These are phyloP conservation scores for Cenopis cana DNA, from an alignment of 2,888 invertebrate genomes.

Conservation along the genomic window DNA sequence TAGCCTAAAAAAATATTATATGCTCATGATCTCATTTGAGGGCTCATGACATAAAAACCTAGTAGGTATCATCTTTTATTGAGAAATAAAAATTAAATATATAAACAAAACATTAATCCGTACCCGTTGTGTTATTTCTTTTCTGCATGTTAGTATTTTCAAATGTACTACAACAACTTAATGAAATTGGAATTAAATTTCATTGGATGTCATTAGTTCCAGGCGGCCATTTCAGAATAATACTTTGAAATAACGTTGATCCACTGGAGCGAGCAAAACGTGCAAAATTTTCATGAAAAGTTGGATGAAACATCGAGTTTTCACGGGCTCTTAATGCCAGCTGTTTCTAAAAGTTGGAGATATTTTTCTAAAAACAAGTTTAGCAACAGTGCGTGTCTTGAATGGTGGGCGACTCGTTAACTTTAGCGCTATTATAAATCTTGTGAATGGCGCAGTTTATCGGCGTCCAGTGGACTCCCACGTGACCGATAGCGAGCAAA, in stretches of 20 bases:
- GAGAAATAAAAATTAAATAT: too few species aligned
- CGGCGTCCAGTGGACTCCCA: conserved; percentile 63
- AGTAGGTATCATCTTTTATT: too few species aligned
- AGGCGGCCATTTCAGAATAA: conserved; percentile 26
- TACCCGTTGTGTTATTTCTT: not conserved
- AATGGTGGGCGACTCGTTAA: conserved; percentile 75
- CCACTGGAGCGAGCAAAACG: conserved; percentile 37
- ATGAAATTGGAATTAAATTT: not conserved
- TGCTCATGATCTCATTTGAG: too few species aligned
- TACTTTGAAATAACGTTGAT: conserved; percentile 32
- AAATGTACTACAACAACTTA: not conserved
- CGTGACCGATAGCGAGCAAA: conserved; percentile 68
- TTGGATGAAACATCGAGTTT: conserved; percentile 57
- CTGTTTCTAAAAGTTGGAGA: conserved; percentile 68
- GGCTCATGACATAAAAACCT: not conserved
- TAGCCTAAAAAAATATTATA: too few species aligned
- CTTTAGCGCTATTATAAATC: conserved; percentile 78
- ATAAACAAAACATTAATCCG: not conserved
- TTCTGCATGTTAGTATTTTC: not conserved
- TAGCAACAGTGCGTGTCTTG: conserved; percentile 72
- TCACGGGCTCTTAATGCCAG: conserved; percentile 63
- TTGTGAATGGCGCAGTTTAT: conserved; percentile 72
- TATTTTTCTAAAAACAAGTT: conserved; percentile 73
- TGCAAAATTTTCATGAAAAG: conserved; percentile 53
- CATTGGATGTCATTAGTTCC: not conserved